A percentile compares a stretch with the other conserved stretches of the same genome.
Evolutionary conservation across 2,888 invertebrate species (phyloP).

Genomic region (Phortica okadai): DNA sequence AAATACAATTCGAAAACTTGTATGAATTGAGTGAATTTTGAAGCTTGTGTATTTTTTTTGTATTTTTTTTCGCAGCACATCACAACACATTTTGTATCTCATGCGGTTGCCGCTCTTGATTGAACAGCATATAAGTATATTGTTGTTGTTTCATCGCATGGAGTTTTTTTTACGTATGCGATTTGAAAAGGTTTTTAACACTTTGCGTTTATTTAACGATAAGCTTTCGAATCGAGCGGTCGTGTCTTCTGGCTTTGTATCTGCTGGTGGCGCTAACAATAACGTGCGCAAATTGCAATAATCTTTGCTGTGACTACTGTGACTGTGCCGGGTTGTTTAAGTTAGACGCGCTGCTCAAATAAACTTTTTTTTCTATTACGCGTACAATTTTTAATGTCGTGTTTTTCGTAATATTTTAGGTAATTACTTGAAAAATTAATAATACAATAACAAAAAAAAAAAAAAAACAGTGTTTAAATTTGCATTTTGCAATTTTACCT

Average conservation of each 20-base stretch:
- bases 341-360: slow-evolving; percentile 34
- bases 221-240: slow-evolving; percentile 75
- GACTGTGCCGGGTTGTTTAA: slow-evolving; percentile 39
- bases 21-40: not conserved
- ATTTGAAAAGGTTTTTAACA: slow-evolving; percentile 57
- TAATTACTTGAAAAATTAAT: slow-evolving; percentile 44
- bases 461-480: slow-evolving; percentile 36
- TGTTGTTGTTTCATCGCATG: slow-evolving; percentile 33
- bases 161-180: slow-evolving; percentile 53
- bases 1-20: slow-evolving; percentile 32
- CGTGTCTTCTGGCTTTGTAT: slow-evolving; percentile 48
- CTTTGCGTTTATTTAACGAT: slow-evolving; percentile 73
- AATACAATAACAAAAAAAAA: slow-evolving; percentile 27
- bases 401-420: slow-evolving; percentile 49
- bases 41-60: not conserved
- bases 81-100: not conserved
- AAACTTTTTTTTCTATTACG: slow-evolving; percentile 18
- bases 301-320: not conserved
- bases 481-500: slow-evolving; percentile 15
- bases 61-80: not conserved
- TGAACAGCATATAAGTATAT: not conserved
- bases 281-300: slow-evolving; percentile 35
- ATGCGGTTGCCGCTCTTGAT: slow-evolving; percentile 10
- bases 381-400: slow-evolving; percentile 26
- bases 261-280: slow-evolving; percentile 41